These are phyloP conservation scores for Anas bernieri DNA, from an alignment of 2,797 vertebrate species.

Conservation along the genomic window DNA sequence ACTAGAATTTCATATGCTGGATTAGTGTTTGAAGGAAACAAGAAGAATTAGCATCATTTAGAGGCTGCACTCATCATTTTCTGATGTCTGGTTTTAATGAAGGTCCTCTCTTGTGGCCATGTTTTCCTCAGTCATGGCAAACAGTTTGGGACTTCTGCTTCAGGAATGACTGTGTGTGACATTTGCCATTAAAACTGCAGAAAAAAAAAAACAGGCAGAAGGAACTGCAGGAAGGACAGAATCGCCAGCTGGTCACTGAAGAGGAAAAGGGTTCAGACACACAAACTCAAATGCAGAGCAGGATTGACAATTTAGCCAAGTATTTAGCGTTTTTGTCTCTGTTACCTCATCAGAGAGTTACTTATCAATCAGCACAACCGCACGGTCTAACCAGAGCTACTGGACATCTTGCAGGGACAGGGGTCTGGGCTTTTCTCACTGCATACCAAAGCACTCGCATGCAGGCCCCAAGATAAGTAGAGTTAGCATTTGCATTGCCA, in stretches of 20 bases:
- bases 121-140: neutral
- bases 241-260: neutral
- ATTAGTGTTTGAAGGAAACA: neutral
- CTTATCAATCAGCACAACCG: neutral
- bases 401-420: slow-evolving; percentile 7
- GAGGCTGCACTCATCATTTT: neutral
- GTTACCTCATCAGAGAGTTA: neutral
- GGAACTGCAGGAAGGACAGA: slow-evolving; percentile 33
- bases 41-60: neutral
- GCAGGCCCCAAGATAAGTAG: slow-evolving; percentile 39
- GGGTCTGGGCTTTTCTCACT: neutral
- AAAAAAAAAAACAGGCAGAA: slow-evolving; percentile 56
- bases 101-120: neutral
- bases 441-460: neutral
- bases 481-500: slow-evolving; percentile 48
- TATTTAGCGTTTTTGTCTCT: neutral
- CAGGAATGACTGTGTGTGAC: neutral
- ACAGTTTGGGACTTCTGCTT: neutral
- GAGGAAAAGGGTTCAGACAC: neutral
- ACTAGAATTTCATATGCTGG: neutral
- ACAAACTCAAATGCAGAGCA: slow-evolving; percentile 21
- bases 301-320: neutral
- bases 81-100: neutral
- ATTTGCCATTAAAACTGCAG: slow-evolving; percentile 2
- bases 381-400: neutral